These are phyloP conservation scores for Colostygia pectinataria DNA, from an alignment of 2,888 invertebrate species.

Conservation along the genomic window DNA sequence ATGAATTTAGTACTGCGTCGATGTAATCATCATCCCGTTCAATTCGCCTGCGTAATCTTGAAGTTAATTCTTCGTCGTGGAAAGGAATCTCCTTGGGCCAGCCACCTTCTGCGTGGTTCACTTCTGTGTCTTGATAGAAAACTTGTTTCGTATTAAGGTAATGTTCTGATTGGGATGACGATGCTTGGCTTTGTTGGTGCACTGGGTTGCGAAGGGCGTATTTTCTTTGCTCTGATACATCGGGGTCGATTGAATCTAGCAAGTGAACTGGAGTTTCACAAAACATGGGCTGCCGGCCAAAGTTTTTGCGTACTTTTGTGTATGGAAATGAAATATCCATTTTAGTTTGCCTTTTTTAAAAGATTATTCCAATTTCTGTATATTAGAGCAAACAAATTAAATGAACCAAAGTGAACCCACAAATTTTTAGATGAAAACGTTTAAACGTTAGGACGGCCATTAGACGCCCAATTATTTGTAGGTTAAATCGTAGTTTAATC, in stretches of 20 bases:
- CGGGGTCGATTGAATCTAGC: slow-evolving; percentile 57
- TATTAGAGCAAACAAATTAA: too few species aligned
- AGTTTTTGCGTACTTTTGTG: slow-evolving; percentile 63
- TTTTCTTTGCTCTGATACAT: slow-evolving; percentile 50
- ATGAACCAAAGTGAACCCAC: too few species aligned
- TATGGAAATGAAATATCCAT: slow-evolving; percentile 48
- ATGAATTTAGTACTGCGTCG: slow-evolving; percentile 80
- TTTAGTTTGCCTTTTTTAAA: background rate
- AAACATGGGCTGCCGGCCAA: slow-evolving; percentile 73
- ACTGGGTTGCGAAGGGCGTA: slow-evolving; percentile 74
- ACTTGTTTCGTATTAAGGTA: slow-evolving; percentile 83
- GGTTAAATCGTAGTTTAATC: too few species aligned
- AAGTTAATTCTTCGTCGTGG: slow-evolving; percentile 85
- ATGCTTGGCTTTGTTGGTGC: slow-evolving; percentile 62
- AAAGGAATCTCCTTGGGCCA: slow-evolving; percentile 89
- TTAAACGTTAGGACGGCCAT: too few species aligned
- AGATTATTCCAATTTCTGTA: too few species aligned
- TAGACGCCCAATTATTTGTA: too few species aligned
- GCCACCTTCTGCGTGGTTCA: slow-evolving; percentile 89
- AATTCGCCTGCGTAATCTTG: slow-evolving; percentile 87
- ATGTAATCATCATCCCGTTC: slow-evolving; percentile 90
- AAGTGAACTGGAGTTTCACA: slow-evolving; percentile 50
- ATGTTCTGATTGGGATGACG: slow-evolving; percentile 52
- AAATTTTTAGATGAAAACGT: too few species aligned
- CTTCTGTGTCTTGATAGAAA: slow-evolving; percentile 74